Percentiles rank a stretch among this genome's conserved stretches.
phyloP scores from a whole-genome alignment of 2,797 vertebrate genomes.

The Phataginus tetradactyla region DNA sequence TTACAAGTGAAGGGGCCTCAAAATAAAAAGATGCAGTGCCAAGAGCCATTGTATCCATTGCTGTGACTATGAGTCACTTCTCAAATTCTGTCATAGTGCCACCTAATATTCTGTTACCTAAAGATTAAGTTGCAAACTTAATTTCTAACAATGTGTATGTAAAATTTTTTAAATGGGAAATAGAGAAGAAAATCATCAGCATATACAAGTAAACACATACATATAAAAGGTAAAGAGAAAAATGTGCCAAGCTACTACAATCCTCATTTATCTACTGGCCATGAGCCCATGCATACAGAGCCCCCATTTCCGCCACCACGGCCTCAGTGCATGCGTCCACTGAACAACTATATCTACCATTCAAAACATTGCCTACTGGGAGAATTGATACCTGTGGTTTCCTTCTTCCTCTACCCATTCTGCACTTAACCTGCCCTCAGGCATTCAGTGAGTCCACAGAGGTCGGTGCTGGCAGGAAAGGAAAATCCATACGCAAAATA shows the following conservation, averaged over 20 bases:
- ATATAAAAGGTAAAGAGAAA: neutral
- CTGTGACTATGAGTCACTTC: neutral
- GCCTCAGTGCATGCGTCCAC: too few species aligned
- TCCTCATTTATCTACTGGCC: neutral
- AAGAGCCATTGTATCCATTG: neutral
- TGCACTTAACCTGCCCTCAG: neutral
- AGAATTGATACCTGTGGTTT: neutral
- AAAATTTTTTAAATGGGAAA: neutral
- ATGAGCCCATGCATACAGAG: neutral
- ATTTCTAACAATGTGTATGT: neutral
- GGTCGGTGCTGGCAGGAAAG: neutral
- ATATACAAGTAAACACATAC: neutral
- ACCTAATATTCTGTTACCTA: neutral
- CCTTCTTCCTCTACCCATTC: neutral
- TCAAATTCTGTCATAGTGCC: neutral
- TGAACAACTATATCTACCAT: too few species aligned
- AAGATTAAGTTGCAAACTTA: slow-evolving; percentile 4
- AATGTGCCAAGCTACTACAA: neutral
- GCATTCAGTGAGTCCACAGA: neutral
- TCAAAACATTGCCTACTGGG: too few species aligned
- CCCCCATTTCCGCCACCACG: too few species aligned
- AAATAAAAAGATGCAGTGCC: neutral
- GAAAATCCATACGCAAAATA: neutral
- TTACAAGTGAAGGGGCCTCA: neutral
- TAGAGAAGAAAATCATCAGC: neutral